These are phyloP conservation scores for Aleiodes testaceus DNA, from an alignment of 2,888 invertebrate genomes.

Conservation along the genomic window DNA sequence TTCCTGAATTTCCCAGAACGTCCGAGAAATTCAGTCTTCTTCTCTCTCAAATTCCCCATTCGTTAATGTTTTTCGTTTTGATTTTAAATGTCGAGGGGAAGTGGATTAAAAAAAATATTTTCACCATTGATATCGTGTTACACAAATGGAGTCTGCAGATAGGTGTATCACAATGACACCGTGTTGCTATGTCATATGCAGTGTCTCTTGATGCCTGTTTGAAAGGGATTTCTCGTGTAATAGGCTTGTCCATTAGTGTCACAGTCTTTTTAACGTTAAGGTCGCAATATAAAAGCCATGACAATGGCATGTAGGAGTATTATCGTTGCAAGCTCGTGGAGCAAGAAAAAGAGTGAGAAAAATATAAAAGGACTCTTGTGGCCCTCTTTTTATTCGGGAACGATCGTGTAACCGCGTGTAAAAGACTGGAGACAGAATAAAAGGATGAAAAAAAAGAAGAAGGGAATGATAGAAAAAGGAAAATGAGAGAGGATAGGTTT, in stretches of 20 bases:
- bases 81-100: too few relatives aligned
- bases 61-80: too few relatives aligned
- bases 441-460: slow-evolving; percentile 9
- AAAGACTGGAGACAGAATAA: slow-evolving; percentile 20
- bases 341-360: slow-evolving; percentile 21
- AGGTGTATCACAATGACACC: background rate
- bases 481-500: slow-evolving; percentile 1
- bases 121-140: background rate
- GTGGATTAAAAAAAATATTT: background rate
- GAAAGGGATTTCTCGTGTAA: slow-evolving; percentile 15
- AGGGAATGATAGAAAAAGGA: slow-evolving; percentile 22
- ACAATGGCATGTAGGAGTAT: slow-evolving; percentile 4
- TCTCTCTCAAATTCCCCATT: too few relatives aligned
- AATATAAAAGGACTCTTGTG: slow-evolving; percentile 12
- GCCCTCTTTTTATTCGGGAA: slow-evolving; percentile 36
- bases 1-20: too few relatives aligned
- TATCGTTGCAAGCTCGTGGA: slow-evolving; percentile 13
- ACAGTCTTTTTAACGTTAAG: slow-evolving; percentile 19
- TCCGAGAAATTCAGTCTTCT: too few relatives aligned
- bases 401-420: slow-evolving; percentile 20
- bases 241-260: slow-evolving; percentile 20
- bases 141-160: slow-evolving; percentile 3
- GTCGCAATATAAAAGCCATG: slow-evolving; percentile 19
- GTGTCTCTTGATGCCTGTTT: slow-evolving; percentile 17
- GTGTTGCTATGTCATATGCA: background rate